Base-by-base conservation (phyloP, 2,113 vertebrate species). In the Uria aalge region DNA sequence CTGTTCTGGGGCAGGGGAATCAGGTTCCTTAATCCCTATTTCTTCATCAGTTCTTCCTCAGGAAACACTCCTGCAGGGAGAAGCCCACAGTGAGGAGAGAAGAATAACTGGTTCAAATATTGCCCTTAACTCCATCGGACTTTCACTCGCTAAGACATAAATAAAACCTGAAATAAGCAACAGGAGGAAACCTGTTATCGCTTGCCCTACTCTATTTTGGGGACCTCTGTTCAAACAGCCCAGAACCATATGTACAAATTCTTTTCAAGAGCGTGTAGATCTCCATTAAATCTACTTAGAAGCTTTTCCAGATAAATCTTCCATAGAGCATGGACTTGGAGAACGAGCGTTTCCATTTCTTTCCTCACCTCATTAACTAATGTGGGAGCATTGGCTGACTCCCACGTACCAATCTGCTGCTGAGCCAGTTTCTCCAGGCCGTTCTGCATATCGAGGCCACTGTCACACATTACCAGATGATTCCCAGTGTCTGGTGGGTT, bases 331-430 rank as follows among this genome's bases (percentile, higher is more conserved):
- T 69, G 32, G 88, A 88, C 88, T 96, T 62, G 36, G 41, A 94
- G 63, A 77, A 40, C 24, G 52, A 52, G 56, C 22, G 55, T 50
- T 94, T 91, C 60, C 80, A 75, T 72, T 89, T 94, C 48, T 62
- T 80, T 88, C 78, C 88, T 95, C 92, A 88, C 59, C 50, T 88
- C 88, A 73, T 90, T 94, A 79, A 94, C 71, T 95, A 91, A 85
- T 15, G 52, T 32, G 47, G 81, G 59, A 83, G 57, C 50, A 30
- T 17, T 90, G 63, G 92, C 90, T 86, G 59, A 90, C 88, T 92
- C 94, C 82, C 59, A 95, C 77, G 23, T 29, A 41, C 19, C 56
- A 74, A 93, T 69, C 59, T 77, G 72, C 85, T 59, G 50, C 78
- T 93, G 63, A 96, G 74, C 45, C 67, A 38, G 45, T 90, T 88